Percentiles rank a stretch among this genome's conserved stretches.
These are phyloP conservation scores for Scaptomyza graminum DNA, from an alignment of 1,140 invertebrate species.

Conservation along the genomic window DNA sequence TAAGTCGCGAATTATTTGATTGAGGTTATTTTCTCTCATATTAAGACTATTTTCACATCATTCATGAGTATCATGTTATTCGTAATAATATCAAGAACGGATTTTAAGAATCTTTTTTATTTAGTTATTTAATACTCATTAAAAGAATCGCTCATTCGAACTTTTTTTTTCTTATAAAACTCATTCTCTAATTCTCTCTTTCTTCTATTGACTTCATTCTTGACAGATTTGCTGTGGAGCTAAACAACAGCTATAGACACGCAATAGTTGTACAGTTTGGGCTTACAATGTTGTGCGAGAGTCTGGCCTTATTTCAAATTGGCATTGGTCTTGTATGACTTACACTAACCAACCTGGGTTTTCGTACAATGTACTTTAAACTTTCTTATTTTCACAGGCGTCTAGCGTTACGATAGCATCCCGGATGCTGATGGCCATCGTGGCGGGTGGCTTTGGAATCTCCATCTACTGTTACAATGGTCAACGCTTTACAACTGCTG, in stretches of 20 bases:
- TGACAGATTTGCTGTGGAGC: constrained; percentile 50
- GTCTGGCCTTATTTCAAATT: constrained; percentile 71
- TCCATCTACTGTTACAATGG: constrained; percentile 78
- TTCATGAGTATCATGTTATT: too few relatives aligned
- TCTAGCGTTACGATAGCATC: constrained; percentile 48
- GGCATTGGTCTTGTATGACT: constrained; percentile 63
- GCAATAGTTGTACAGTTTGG: constrained; percentile 69
- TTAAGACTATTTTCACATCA: too few relatives aligned
- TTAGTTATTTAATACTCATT: too few relatives aligned
- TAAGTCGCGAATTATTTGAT: too few relatives aligned
- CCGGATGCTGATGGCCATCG: constrained; percentile 72
- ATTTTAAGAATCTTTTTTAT: too few relatives aligned
- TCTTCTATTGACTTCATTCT: too few relatives aligned
- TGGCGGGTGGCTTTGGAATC: constrained; percentile 67
- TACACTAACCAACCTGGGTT: background rate
- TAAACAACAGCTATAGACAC: constrained; percentile 64
- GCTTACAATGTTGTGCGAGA: constrained; percentile 60
- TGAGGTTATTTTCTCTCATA: too few relatives aligned
- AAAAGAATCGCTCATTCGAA: too few relatives aligned
- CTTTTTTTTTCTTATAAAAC: too few relatives aligned
- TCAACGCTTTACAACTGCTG: constrained; percentile 62
- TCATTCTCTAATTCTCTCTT: background rate
- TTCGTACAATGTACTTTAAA: background rate
- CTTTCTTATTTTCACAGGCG: constrained; percentile 25
- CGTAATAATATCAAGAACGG: too few relatives aligned